A percentile compares a stretch with the other conserved stretches of the same genome.
These are phyloP conservation scores for Xyrichtys novacula DNA, from an alignment of 2,797 vertebrate genomes.

Conservation along the genomic window DNA sequence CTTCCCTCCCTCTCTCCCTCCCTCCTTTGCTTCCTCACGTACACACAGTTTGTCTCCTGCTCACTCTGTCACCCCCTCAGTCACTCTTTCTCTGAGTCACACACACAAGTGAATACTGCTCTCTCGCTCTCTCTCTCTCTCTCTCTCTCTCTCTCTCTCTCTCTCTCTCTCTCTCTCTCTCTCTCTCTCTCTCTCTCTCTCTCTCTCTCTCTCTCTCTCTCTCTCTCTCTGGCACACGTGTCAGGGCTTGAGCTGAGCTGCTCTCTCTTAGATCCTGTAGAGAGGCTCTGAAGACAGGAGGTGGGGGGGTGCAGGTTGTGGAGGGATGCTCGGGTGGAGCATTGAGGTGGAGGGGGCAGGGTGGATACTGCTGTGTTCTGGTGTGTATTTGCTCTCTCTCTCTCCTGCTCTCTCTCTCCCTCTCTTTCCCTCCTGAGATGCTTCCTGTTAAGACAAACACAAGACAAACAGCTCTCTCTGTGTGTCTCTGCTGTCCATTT, in stretches of 20 bases:
- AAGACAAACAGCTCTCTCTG: slow-evolving; percentile 67
- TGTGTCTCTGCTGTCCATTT: slow-evolving; percentile 46
- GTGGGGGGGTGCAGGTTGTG: slow-evolving; percentile 14
- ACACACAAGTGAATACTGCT: slow-evolving; percentile 47
- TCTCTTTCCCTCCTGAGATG: slow-evolving; percentile 56
- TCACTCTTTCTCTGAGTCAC: slow-evolving; percentile 4
- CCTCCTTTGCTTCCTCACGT: slow-evolving; percentile 9
- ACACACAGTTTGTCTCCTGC: slow-evolving; percentile 62
- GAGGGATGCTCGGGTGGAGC: slow-evolving; percentile 34
- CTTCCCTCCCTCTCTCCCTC: slow-evolving; percentile 48
- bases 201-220: slow-evolving; percentile 37
- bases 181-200: slow-evolving; percentile 61
- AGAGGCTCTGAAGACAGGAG: slow-evolving; percentile 68
- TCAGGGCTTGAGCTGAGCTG: slow-evolving; percentile 81
- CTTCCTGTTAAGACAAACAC: slow-evolving; percentile 73
- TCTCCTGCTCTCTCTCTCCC: slow-evolving; percentile 44
- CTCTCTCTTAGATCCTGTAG: slow-evolving; percentile 82
- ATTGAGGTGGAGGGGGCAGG: slow-evolving; percentile 31
- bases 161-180: slow-evolving; percentile 47
- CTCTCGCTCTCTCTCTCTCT: slow-evolving; percentile 32
- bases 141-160: slow-evolving; percentile 59
- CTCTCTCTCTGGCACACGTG: slow-evolving; percentile 74
- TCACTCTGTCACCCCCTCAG: slow-evolving; percentile 24
- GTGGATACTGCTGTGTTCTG: slow-evolving; percentile 53
- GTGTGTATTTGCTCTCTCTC: slow-evolving; percentile 54